Percentiles rank a stretch among this genome's conserved stretches.
phyloP scores from a whole-genome alignment of 2,797 vertebrate species.

The Masticophis lateralis region DNA sequence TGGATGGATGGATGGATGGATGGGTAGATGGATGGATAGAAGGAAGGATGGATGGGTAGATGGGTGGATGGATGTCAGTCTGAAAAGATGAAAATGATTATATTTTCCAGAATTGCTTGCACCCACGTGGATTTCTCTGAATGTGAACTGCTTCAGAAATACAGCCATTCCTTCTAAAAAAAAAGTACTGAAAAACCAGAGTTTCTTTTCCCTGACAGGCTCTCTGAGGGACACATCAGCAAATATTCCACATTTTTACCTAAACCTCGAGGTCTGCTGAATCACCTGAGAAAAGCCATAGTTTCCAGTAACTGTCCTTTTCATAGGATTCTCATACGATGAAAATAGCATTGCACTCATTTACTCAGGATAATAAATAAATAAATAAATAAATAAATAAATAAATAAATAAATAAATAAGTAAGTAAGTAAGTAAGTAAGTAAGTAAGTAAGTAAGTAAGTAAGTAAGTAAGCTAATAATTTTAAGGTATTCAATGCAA shows the following conservation, averaged over 20 bases:
- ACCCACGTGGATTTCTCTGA: neutral
- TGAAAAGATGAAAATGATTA: neutral
- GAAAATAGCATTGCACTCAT: neutral
- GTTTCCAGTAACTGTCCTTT: neutral
- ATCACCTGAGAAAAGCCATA: neutral
- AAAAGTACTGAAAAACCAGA: neutral
- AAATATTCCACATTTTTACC: neutral
- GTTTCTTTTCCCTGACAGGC: neutral
- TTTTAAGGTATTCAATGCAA: neutral
- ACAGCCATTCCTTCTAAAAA: neutral
- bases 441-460: too few species aligned
- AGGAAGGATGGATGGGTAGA: neutral
- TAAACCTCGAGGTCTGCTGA: neutral
- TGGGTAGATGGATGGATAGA: too few species aligned
- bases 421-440: accelerated
- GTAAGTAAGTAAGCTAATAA: too few species aligned
- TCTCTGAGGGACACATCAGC: neutral
- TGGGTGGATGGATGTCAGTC: neutral
- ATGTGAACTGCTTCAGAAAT: neutral
- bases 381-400: too few species aligned
- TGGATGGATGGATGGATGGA: too few species aligned
- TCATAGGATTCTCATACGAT: neutral
- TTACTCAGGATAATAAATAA: neutral
- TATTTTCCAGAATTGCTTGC: neutral
- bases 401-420: too few species aligned